Evolutionary conservation across 2,797 vertebrate genomes (phyloP).

Genomic region (Rhinichthys osculus): DNA sequence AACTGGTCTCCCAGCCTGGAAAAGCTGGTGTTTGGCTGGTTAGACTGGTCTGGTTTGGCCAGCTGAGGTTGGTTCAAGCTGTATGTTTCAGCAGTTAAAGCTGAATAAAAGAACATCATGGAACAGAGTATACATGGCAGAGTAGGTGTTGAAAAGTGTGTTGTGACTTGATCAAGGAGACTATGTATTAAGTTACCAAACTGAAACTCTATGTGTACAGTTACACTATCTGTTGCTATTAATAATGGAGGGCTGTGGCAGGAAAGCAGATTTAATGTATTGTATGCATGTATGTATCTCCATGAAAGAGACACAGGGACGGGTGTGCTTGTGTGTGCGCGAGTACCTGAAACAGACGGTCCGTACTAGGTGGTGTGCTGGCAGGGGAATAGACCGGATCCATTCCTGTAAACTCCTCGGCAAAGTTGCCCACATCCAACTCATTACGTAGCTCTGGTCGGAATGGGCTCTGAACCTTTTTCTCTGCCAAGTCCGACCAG

Average conservation of each 20-base stretch:
- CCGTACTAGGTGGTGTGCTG: constrained; percentile 87
- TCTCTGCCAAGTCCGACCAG: constrained; percentile 86
- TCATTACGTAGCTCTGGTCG: constrained; percentile 89
- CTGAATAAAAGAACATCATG: not conserved
- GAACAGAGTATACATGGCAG: not conserved
- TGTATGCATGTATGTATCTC: not conserved
- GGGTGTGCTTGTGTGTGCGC: not conserved
- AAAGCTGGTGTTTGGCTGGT: constrained; percentile 5
- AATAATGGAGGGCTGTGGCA: not conserved
- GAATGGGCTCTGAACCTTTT: constrained; percentile 86
- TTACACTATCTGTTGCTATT: constrained; percentile 3
- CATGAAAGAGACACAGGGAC: not conserved
- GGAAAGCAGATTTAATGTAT: not conserved
- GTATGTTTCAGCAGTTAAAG: not conserved
- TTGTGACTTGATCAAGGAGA: not conserved
- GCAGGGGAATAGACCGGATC: constrained; percentile 92
- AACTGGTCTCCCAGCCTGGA: not conserved
- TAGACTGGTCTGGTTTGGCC: constrained; percentile 14
- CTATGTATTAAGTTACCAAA: not conserved
- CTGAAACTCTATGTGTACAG: not conserved
- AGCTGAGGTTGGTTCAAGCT: not conserved
- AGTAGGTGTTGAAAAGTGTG: not conserved
- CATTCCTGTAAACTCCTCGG: constrained; percentile 92
- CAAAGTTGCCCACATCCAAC: constrained; percentile 91
- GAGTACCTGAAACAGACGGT: constrained; percentile 87